A percentile compares a stretch with the other conserved stretches of the same genome.
phyloP scores from a whole-genome alignment of 2,797 vertebrate genomes.

The Carcharodon carcharias region DNA sequence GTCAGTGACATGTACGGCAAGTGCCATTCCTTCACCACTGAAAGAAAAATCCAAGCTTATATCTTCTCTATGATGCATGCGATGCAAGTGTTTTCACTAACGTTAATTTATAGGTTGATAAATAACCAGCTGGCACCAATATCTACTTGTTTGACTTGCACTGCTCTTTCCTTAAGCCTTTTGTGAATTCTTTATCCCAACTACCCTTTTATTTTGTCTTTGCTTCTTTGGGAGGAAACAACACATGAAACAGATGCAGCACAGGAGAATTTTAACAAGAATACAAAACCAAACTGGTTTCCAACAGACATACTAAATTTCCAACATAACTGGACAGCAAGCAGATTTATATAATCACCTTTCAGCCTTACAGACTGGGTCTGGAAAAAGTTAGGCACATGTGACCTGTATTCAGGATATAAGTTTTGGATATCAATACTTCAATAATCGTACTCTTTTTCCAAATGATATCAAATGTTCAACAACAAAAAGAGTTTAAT shows the following conservation, averaged over 20 bases:
- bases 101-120: not conserved
- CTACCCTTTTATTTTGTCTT: not conserved
- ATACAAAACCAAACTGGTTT: not conserved
- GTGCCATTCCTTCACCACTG: not conserved
- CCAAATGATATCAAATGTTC: not conserved
- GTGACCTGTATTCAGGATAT: not conserved
- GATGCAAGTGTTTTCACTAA: not conserved
- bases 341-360: not conserved
- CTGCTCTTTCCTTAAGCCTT: not conserved
- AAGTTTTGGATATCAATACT: not conserved
- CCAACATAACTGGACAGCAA: not conserved
- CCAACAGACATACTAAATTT: not conserved
- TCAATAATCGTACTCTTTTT: not conserved
- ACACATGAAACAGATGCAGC: not conserved
- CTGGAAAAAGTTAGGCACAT: not conserved
- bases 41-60: not conserved
- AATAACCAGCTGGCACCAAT: slow-evolving; percentile 21
- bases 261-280: not conserved
- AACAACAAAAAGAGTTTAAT: not conserved
- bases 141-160: not conserved
- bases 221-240: not conserved
- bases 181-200: not conserved
- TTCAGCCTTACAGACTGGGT: not conserved
- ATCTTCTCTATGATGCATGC: not conserved
- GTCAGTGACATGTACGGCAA: not conserved